phyloP scores from a whole-genome alignment of 2,113 vertebrate species.

The Channa maculata region DNA sequence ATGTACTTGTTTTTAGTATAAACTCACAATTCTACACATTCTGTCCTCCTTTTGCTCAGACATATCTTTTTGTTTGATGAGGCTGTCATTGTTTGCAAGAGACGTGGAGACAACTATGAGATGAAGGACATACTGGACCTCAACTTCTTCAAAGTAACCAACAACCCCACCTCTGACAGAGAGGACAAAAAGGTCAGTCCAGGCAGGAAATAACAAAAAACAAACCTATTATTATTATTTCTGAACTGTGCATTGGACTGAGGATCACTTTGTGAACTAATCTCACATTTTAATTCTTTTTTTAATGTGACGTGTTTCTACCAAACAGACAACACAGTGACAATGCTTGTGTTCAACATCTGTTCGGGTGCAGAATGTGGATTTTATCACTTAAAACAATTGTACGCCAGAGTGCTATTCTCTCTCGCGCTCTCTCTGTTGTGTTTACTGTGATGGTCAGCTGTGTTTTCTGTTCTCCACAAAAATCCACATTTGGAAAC shows the following conservation, averaged over 20 bases:
- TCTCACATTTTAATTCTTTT: too few species aligned
- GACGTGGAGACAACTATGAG: constrained; percentile 94
- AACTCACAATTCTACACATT: not conserved
- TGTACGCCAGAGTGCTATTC: too few species aligned
- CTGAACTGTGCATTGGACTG: too few species aligned
- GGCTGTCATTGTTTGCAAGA: constrained; percentile 93
- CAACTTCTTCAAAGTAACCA: constrained; percentile 91
- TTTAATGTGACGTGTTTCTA: too few species aligned
- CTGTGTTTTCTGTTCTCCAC: not conserved
- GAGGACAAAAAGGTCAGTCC: constrained; percentile 91
- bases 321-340: not conserved
- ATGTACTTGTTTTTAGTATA: too few species aligned
- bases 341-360: not conserved
- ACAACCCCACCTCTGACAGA: constrained; percentile 92
- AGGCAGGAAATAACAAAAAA: not conserved
- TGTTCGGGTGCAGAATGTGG: not conserved
- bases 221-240: too few species aligned
- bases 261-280: too few species aligned
- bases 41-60: constrained; percentile 69
- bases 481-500: constrained; percentile 16
- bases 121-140: constrained; percentile 97
- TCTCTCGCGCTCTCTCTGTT: not conserved
- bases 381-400: not conserved
- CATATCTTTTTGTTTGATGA: constrained; percentile 95
- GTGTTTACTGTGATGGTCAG: not conserved